Conservation (phyloP, 2,888 invertebrate species). For the Dynastes tityus region DNA sequence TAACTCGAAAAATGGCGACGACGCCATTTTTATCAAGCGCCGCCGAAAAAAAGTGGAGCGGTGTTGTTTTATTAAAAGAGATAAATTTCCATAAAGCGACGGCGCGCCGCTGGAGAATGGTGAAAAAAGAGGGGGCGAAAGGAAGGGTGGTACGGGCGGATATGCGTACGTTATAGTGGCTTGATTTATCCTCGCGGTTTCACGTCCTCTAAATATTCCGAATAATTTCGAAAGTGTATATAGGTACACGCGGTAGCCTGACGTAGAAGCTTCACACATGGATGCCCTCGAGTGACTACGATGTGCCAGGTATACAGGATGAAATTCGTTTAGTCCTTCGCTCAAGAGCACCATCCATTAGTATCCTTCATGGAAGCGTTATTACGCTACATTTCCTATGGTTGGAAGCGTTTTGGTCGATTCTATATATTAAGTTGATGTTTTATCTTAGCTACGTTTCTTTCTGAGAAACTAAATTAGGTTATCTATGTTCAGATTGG, state of each 20-base stretch:
- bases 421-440: too few relatives aligned
- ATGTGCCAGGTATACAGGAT: slow-evolving; percentile 3
- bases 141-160: slow-evolving; percentile 7
- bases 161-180: slow-evolving; percentile 36
- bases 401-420: too few relatives aligned
- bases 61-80: slow-evolving; percentile 50
- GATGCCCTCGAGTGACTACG: slow-evolving; percentile 10
- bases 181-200: slow-evolving; percentile 50
- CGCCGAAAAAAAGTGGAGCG: slow-evolving; percentile 25
- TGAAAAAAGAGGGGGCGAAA: not conserved
- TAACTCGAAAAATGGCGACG: slow-evolving; percentile 7
- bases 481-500: too few relatives aligned
- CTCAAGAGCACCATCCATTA: not conserved
- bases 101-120: slow-evolving; percentile 1
- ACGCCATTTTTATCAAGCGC: slow-evolving; percentile 36
- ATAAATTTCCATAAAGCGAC: slow-evolving; percentile 51
- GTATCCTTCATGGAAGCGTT: not conserved
- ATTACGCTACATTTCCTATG: too few relatives aligned
- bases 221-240: slow-evolving; percentile 48
- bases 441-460: too few relatives aligned
- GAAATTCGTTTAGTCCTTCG: not conserved
- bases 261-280: slow-evolving; percentile 6
- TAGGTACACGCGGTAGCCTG: not conserved
- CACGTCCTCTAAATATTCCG: slow-evolving; percentile 52
- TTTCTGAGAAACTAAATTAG: too few relatives aligned